Conservation (phyloP, 2,797 vertebrate genomes). For the Lemur catta region DNA sequence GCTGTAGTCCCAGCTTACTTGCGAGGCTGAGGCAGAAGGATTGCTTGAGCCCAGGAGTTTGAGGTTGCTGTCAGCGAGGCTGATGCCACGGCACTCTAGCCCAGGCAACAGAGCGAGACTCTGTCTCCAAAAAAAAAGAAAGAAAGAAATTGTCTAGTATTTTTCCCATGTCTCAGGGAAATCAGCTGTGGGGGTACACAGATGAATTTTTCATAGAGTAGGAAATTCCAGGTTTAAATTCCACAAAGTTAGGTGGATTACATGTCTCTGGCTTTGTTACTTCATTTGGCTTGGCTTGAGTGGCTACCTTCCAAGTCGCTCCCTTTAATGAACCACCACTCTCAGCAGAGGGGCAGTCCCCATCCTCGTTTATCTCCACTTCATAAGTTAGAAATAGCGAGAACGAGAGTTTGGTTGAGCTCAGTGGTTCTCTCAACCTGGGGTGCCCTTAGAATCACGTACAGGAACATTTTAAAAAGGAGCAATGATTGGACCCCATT, state of each 20-base stretch:
- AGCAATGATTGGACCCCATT: background rate
- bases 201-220: background rate
- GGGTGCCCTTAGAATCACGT: background rate
- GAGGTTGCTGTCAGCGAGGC: too few species aligned
- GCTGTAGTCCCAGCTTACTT: too few species aligned
- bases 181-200: background rate
- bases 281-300: background rate
- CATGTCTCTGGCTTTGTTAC: background rate
- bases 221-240: background rate
- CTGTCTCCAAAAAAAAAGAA: too few species aligned
- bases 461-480: background rate
- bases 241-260: background rate
- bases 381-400: background rate
- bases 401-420: background rate
- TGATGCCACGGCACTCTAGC: too few species aligned
- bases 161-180: background rate
- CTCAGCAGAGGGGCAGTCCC: background rate
- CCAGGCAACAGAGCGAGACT: too few species aligned
- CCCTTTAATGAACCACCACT: background rate
- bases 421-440: background rate
- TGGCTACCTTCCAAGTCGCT: background rate
- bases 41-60: too few species aligned
- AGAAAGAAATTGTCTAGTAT: background rate
- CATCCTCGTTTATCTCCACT: background rate
- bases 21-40: too few species aligned